Conservation (phyloP, 2,888 invertebrate genomes). For the Brenthis ino region DNA sequence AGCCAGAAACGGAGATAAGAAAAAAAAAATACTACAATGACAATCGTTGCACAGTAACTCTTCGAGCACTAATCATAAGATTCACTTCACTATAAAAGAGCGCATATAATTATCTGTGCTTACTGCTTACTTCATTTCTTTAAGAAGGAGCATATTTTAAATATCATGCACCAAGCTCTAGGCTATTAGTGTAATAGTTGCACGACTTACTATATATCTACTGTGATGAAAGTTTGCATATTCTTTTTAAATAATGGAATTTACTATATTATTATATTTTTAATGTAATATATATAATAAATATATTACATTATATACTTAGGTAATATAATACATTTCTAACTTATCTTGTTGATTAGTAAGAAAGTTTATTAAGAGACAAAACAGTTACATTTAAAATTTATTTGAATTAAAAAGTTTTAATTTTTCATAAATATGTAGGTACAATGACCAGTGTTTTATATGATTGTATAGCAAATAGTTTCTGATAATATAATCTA, state of each 20-base stretch:
- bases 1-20: slow-evolving; percentile 67
- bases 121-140: slow-evolving; percentile 37
- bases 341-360: no score
- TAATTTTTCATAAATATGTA: no score
- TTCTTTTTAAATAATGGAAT: slow-evolving; percentile 33
- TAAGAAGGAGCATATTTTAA: slow-evolving; percentile 35
- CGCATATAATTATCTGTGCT: slow-evolving; percentile 33
- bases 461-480: no score
- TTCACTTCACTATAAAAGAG: slow-evolving; percentile 41
- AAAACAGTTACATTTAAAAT: no score
- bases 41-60: slow-evolving; percentile 59
- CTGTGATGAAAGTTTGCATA: slow-evolving; percentile 32
- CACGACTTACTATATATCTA: slow-evolving; percentile 16
- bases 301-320: no score
- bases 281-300: neutral
- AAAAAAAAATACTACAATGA: slow-evolving; percentile 58
- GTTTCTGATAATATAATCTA: no score
- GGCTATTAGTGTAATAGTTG: slow-evolving; percentile 37
- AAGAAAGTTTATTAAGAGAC: no score
- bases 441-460: no score
- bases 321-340: no score
- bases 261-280: slow-evolving; percentile 42
- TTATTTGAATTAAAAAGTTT: no score
- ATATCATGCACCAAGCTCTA: slow-evolving; percentile 36
- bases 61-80: slow-evolving; percentile 53